phyloP scores from a whole-genome alignment of 2,113 vertebrate species.

The Perccottus glenii region DNA sequence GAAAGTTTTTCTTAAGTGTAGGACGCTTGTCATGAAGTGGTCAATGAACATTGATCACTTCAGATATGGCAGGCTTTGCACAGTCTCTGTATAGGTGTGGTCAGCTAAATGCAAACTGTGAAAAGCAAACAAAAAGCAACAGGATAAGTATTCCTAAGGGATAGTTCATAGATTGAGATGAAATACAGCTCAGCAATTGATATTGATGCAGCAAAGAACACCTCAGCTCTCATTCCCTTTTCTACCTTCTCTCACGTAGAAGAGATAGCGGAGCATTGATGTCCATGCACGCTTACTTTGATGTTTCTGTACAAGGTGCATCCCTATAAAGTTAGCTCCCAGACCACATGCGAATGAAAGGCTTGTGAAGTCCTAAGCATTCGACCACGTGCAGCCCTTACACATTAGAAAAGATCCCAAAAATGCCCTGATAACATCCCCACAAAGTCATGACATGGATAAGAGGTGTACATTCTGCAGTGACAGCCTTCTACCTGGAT shows the following conservation, averaged over 20 bases:
- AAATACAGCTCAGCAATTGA: conserved; percentile 39
- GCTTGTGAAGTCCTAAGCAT: conserved; percentile 44
- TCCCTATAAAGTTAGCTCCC: conserved; percentile 11
- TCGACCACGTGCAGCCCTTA: conserved; percentile 32
- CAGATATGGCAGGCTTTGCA: conserved; percentile 33
- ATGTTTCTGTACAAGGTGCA: conserved; percentile 40
- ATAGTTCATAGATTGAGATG: conserved; percentile 46
- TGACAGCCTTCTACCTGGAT: conserved; percentile 44
- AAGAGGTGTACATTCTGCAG: conserved; percentile 36
- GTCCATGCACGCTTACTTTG: conserved; percentile 40
- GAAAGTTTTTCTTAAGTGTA: conserved; percentile 34
- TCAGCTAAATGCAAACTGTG: conserved; percentile 25
- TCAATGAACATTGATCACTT: conserved; percentile 39
- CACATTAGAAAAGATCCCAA: conserved; percentile 38
- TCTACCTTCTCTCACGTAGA: conserved; percentile 23
- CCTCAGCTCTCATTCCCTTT: conserved; percentile 37
- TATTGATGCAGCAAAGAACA: conserved; percentile 49
- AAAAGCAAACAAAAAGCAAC: conserved; percentile 28
- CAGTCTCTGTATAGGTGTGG: conserved; percentile 38
- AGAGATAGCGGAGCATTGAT: conserved; percentile 38
- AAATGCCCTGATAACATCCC: conserved; percentile 57
- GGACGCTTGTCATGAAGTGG: conserved; percentile 48
- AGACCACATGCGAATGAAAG: conserved; percentile 14
- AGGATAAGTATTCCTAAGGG: conserved; percentile 54
- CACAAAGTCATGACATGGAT: conserved; percentile 66